Evolutionary conservation across 2,797 vertebrate genomes (phyloP), one percentile per base, ranked within the genome.

Genomic region (Lepus oiostolus): DNA sequence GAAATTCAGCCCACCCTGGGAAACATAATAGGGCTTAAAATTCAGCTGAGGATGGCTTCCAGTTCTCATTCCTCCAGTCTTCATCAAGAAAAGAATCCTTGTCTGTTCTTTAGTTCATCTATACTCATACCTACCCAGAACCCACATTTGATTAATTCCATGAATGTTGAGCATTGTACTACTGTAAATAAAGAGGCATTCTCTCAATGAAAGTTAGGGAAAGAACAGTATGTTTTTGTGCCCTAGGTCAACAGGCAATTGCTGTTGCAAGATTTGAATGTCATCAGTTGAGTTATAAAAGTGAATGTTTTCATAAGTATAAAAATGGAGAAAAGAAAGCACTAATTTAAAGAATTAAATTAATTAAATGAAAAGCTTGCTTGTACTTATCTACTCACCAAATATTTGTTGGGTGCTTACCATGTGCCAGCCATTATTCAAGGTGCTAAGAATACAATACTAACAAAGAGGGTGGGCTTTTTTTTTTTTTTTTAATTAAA

Each of bases 221-320:
- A 35, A 77, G 65, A 79, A 21, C 58, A 91, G 32, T 5, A 4
- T 30, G 85, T 5, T 19, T 80, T 82, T 52, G 24, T 82, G n/a
- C 19, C 70, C 42, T 58, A 4, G 72, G 50, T 82, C 72, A 4
- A 52, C 1, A 26, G 14, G 12, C 35, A 88, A 94, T 84, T 35
- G 35, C 19, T 10, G 42, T 47, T 47, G 3, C 3, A 30, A 93
- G 52, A 74, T 85, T 30, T 91, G 32, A 90, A 85, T 42, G 32
- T 17, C 74, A 94, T 77, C 65, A 12, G 11, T 13, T 60, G 30
- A 93, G 26, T 35, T 65, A 85, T 35, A 79, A 93, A 76, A 93
- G 32, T 54, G 11, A 82, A 58, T 35, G 7, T 76, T 30, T 54
- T 54, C 21, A 17, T 38, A 75, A 28, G n/a, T 52, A 26, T 68